Evolutionary conservation across 2,888 invertebrate species (phyloP).

Genomic region (Silvanus unidentatus): DNA sequence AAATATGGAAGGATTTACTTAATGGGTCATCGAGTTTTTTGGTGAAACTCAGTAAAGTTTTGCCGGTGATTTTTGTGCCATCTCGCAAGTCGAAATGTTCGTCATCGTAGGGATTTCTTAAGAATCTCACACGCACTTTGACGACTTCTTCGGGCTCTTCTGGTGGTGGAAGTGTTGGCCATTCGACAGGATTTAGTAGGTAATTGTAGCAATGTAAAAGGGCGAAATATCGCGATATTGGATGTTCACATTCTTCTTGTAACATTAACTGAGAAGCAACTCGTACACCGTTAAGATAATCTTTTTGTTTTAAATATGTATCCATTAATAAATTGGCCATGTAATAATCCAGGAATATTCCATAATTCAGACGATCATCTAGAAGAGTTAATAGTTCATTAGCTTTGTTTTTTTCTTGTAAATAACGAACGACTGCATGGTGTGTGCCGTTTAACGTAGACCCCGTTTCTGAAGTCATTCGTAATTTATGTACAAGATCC

Average conservation of each 20-base stretch:
- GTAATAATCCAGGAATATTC: slow-evolving; percentile 82
- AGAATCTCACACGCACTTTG: slow-evolving; percentile 60
- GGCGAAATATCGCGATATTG: slow-evolving; percentile 61
- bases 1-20: slow-evolving; percentile 45
- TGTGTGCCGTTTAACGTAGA: slow-evolving; percentile 72
- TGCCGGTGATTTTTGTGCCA: slow-evolving; percentile 68
- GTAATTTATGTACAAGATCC: slow-evolving; percentile 64
- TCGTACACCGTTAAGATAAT: slow-evolving; percentile 67
- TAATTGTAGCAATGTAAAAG: slow-evolving; percentile 72
- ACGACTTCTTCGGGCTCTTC: slow-evolving; percentile 47
- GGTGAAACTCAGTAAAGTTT: slow-evolving; percentile 64
- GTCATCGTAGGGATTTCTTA: slow-evolving; percentile 80
- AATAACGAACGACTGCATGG: slow-evolving; percentile 69
- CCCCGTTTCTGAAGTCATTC: slow-evolving; percentile 65
- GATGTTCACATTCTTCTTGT: slow-evolving; percentile 78
- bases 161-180: slow-evolving; percentile 42
- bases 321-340: slow-evolving; percentile 76
- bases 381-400: slow-evolving; percentile 66
- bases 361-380: slow-evolving; percentile 78
- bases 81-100: slow-evolving; percentile 83
- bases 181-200: slow-evolving; percentile 50
- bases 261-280: slow-evolving; percentile 77
- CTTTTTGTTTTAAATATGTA: slow-evolving; percentile 61
- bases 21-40: slow-evolving; percentile 48
- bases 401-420: slow-evolving; percentile 51